These are phyloP conservation scores for Dynastes tityus DNA, from an alignment of 2,888 invertebrate species.

Conservation along the genomic window DNA sequence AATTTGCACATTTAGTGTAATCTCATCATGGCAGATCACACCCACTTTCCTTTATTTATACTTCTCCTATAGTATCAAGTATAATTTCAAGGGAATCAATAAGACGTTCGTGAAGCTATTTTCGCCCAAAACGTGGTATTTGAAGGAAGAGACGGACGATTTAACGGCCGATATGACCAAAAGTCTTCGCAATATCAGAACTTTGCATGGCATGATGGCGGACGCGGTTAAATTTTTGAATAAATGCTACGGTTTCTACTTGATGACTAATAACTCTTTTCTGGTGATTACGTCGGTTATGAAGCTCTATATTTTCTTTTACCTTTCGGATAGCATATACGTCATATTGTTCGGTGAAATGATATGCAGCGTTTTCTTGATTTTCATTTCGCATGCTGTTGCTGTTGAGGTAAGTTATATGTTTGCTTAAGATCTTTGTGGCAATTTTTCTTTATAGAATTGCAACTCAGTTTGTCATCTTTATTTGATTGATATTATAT, in stretches of 20 bases:
- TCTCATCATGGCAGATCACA: slow-evolving; percentile 40
- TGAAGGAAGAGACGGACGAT: slow-evolving; percentile 2
- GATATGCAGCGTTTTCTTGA: slow-evolving; percentile 24
- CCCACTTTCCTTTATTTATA: slow-evolving; percentile 31
- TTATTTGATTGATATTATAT: too few relatives aligned
- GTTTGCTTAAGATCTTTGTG: too few relatives aligned
- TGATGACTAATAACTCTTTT: slow-evolving; percentile 20
- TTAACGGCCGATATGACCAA: not conserved
- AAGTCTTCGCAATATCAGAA: slow-evolving; percentile 21
- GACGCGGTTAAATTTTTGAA: slow-evolving; percentile 34
- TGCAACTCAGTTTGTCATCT: too few relatives aligned
- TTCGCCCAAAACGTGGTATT: slow-evolving; percentile 11
- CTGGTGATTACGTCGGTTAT: slow-evolving; percentile 34
- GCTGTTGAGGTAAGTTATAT: slow-evolving; percentile 34
- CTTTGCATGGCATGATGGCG: slow-evolving; percentile 31
- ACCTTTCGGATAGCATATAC: not conserved
- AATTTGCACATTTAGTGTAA: not conserved
- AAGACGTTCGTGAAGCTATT: slow-evolving; percentile 22
- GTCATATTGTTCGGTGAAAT: slow-evolving; percentile 20
- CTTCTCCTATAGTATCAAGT: slow-evolving; percentile 22
- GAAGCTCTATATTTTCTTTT: slow-evolving; percentile 38
- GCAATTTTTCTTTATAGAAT: too few relatives aligned
- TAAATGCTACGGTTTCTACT: slow-evolving; percentile 37
- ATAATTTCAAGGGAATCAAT: slow-evolving; percentile 37
- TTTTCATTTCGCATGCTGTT: slow-evolving; percentile 42